Evolutionary conservation across 2,797 vertebrate genomes (phyloP).

Genomic region (Falco rusticolus): DNA sequence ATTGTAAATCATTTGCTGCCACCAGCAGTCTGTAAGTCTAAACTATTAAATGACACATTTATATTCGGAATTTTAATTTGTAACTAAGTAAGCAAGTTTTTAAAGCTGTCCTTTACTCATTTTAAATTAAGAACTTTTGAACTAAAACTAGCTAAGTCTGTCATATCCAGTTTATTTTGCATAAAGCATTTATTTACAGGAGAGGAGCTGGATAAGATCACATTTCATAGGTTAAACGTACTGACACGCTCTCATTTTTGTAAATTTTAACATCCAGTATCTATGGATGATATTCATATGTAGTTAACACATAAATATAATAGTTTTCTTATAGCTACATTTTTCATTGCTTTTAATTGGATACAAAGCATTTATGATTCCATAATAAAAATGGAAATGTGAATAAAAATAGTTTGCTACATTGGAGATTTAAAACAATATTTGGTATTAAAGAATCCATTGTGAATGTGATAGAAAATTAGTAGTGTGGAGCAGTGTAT

Average conservation of each 20-base stretch:
- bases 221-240: constrained; percentile 69
- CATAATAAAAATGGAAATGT: constrained; percentile 79
- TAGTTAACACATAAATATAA: constrained; percentile 73
- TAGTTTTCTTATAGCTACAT: constrained; percentile 74
- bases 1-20: constrained; percentile 90
- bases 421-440: constrained; percentile 78
- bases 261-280: constrained; percentile 71
- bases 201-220: constrained; percentile 70
- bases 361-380: constrained; percentile 76
- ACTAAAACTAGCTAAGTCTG: constrained; percentile 74
- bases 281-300: constrained; percentile 69
- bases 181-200: constrained; percentile 73
- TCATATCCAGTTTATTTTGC: constrained; percentile 79
- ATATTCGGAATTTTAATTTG: constrained; percentile 88
- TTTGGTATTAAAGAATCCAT: constrained; percentile 79
- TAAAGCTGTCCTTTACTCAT: constrained; percentile 78
- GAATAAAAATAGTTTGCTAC: constrained; percentile 82
- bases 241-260: constrained; percentile 72
- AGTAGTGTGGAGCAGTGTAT: constrained; percentile 85
- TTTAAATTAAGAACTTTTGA: constrained; percentile 82
- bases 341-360: constrained; percentile 76
- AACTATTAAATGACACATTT: constrained; percentile 87
- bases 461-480: constrained; percentile 84
- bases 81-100: constrained; percentile 82
- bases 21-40: constrained; percentile 92